A percentile compares a stretch with the other conserved stretches of the same genome.
Evolutionary conservation across 1,140 invertebrate genomes (phyloP).

Genomic region (Pseudomyrmex dendroicus): DNA sequence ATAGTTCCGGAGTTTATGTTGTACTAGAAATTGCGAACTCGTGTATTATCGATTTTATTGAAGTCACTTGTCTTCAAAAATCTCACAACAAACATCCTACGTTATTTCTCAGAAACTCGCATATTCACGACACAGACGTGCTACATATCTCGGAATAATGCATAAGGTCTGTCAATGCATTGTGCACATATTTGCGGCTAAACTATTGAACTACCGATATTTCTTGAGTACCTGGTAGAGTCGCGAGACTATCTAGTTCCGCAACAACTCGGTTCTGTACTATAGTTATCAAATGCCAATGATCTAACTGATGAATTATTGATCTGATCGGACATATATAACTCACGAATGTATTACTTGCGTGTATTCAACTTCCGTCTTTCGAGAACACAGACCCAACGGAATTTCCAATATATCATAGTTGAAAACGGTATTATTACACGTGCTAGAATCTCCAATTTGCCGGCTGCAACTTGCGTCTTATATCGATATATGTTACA

Average conservation of each 20-base stretch:
- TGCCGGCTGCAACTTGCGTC: conserved; percentile 13
- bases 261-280: conserved; percentile 19
- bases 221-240: conserved; percentile 40
- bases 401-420: conserved; percentile 58
- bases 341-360: conserved; percentile 34
- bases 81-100: neutral
- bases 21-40: neutral
- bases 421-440: neutral
- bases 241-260: neutral
- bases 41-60: neutral
- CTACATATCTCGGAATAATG: conserved; percentile 18
- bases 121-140: neutral
- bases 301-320: conserved; percentile 65
- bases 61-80: neutral
- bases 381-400: conserved; percentile 35
- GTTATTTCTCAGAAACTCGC: neutral
- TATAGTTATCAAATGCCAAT: conserved; percentile 31
- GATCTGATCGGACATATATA: conserved; percentile 43
- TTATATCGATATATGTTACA: neutral
- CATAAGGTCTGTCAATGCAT: conserved; percentile 8
- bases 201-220: conserved; percentile 41
- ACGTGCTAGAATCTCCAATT: conserved; percentile 18
- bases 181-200: conserved; percentile 19
- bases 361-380: neutral
- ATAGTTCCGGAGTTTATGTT: neutral